These are phyloP conservation scores for Ips nitidus DNA, from an alignment of 1,140 invertebrate genomes.

Conservation along the genomic window DNA sequence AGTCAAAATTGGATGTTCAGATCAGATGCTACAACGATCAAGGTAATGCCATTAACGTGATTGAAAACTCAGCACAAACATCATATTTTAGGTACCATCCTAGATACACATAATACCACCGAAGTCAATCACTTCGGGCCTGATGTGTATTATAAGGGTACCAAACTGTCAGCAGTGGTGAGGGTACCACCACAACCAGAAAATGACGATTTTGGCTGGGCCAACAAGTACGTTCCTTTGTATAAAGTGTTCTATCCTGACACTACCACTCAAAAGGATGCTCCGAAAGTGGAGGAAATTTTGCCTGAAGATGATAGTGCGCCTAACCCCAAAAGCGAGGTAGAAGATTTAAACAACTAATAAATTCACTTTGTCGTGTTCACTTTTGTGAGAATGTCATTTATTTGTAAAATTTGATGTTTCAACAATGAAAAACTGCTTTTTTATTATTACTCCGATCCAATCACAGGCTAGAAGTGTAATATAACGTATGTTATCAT, in stretches of 20 bases:
- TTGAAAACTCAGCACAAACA: background rate
- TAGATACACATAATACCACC: constrained; percentile 19
- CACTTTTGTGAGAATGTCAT: too few species aligned
- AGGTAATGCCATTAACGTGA: background rate
- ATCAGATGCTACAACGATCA: constrained; percentile 4
- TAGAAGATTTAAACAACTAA: constrained; percentile 26
- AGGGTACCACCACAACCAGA: background rate
- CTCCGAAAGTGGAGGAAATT: background rate
- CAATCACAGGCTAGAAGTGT: too few species aligned
- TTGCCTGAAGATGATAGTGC: too few species aligned
- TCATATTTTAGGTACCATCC: constrained; percentile 13
- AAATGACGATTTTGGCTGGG: background rate
- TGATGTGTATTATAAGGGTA: constrained; percentile 27
- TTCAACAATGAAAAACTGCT: too few species aligned
- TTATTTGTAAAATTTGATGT: too few species aligned
- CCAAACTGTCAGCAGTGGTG: constrained; percentile 18
- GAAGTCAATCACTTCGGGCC: constrained; percentile 21
- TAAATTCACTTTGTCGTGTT: background rate
- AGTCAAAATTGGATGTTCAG: constrained; percentile 3
- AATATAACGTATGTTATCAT: too few species aligned
- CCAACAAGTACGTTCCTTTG: background rate
- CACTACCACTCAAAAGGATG: background rate
- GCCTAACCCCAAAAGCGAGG: constrained; percentile 17
- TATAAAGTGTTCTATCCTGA: background rate
- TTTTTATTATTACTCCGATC: too few species aligned